Base-by-base conservation (phyloP, 2,888 invertebrate species). In the Dexiosoma caninum region DNA sequence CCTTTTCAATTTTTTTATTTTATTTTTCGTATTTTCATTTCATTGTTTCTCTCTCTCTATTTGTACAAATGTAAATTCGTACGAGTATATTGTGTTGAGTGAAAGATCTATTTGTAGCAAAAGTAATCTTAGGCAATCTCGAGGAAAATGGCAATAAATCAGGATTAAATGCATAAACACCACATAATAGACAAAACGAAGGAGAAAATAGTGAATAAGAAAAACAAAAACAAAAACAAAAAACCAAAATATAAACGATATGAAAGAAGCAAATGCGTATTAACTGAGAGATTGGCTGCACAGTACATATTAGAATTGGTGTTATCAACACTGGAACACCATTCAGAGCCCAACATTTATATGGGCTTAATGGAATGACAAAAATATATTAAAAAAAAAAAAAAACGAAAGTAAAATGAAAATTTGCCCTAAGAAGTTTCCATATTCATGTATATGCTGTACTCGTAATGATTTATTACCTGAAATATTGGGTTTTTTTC, bases 131-230 rank as follows among this genome's bases (percentile, higher is more conserved):
- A 83, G 85, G 86, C 86, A 89, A 88, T 88, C 88, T 81, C 86
- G 85, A 86, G 87, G 87, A 87, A 87, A 87, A 88, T 82, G 86
- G 89, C 85, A 89, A 88, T 88, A 88, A 88, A 88, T 88, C 88
- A 88, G 89, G 88, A 88, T 88, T 88, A 89, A 69, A 64, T 77
- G 72, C 64, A 81, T 64, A 81, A 81, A 81, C 72, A 81, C 77
- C 77, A 81, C 67, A 77, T 30, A 75, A 75, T 49, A 74, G 66
- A 71, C 71, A 70, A 57, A 49, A 14, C 49, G 55, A 64, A 6
- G 51, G 30, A 37, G 21, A 37, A 60, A 75, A 14, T 32, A 42
- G 62, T 49, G 49, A 69, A 60, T 21, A 57, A 30, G 46, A 42
- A 42, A 30, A 37, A n/a, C n/a, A n/a, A n/a, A n/a, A n/a, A n/a